Evolutionary conservation across 1,140 invertebrate genomes (phyloP).

Genomic region (Brachionus paranguensis): DNA sequence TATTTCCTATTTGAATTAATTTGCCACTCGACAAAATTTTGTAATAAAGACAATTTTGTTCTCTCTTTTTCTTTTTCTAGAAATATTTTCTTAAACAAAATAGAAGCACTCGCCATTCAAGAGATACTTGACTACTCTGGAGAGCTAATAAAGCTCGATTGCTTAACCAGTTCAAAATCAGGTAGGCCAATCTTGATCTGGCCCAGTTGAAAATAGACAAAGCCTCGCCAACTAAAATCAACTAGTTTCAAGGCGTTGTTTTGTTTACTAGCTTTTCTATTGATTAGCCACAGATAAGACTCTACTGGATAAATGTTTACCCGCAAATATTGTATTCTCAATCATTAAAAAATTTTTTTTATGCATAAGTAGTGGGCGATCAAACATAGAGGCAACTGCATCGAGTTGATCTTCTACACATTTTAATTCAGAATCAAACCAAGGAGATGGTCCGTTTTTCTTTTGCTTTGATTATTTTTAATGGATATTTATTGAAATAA

Average conservation of each 20-base stretch:
- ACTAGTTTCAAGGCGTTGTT: conserved; percentile 21
- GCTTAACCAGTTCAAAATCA: neutral
- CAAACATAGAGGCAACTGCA: no score
- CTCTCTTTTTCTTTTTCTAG: no score
- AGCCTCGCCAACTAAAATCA: neutral
- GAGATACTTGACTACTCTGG: conserved; percentile 3
- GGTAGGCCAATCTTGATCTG: neutral
- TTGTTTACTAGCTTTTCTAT: neutral
- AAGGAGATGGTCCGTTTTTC: no score
- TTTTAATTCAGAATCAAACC: no score
- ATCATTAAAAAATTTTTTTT: neutral
- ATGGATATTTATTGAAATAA: no score
- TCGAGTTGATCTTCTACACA: no score
- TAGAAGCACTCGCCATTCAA: neutral
- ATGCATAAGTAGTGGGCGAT: no score
- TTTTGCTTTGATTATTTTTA: no score
- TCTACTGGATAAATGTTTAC: neutral
- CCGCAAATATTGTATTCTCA: neutral
- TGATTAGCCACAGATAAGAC: neutral
- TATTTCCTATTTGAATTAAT: neutral
- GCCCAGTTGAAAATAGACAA: neutral
- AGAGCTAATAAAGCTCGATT: neutral
- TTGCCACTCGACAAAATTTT: neutral
- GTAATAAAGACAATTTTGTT: neutral
- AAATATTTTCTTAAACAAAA: conserved; percentile 13